Evolutionary conservation across 2,888 invertebrate genomes (phyloP), one percentile per base, ranked within the genome.

Genomic region (Dicyrtomina minuta): DNA sequence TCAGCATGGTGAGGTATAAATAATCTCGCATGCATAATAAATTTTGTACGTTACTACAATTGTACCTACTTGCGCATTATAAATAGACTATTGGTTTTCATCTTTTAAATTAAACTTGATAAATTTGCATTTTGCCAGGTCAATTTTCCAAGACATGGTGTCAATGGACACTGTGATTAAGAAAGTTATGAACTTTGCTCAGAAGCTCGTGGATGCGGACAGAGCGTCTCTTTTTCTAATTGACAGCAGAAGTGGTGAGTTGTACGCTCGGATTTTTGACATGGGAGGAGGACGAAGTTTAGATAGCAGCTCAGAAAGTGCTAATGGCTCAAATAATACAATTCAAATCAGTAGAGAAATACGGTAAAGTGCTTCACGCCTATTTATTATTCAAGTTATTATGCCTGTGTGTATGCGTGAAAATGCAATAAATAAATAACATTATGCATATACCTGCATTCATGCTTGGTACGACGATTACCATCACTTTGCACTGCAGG

Each of bases 81-180:
- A 56, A n/a, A 56, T 56, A 8, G 33, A 8, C 4, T 8, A 5
- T 33, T 33, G 4, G 8, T 33, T 33, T 33, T 33, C 33, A 33
- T 33, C 4, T 33, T 33, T 33, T 33, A 33, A 33, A 33, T 33
- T 33, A 33, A 3, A 33, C 33, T 33, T 8, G 8, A 33, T 3
- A 33, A 12, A 67, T 22, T 68, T 20, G 3, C 12, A 33, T 59
- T 5, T 15, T 49, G 41, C 12, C 27, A 92, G 92, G 81, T 90
- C 90, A 10, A 91, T 93, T 80, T 93, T 93, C 80, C 91, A 92
- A 84, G 91, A 93, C 79, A 92, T 93, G 87, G 88, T 90, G 17
- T 76, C 76, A 72, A 77, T 77, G 77, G 91, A 92, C 78, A 86
- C 87, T 70, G 85, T 93, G 0, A 91, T 93, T 41, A 88, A 90